Evolutionary conservation across 2,113 vertebrate genomes (phyloP), one percentile per base, ranked within the genome.

Genomic region (Pristiophorus japonicus): DNA sequence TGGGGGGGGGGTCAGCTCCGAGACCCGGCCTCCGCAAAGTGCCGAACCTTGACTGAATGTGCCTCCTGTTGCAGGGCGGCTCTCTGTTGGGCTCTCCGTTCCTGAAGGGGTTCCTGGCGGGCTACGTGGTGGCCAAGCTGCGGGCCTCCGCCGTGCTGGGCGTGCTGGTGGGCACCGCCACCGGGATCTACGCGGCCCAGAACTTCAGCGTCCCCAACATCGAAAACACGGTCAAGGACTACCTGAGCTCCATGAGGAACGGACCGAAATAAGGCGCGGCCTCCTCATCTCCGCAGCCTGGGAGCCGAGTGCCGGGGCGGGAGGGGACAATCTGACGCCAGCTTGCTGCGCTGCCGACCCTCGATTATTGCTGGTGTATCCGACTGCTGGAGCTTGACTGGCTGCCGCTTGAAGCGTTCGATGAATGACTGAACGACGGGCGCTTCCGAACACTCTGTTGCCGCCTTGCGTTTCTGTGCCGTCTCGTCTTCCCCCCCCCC

Each of bases 71-170:
- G 0, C 96, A 99, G 99, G 98, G 98, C 96, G 97, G 97, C 73
- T 98, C 98, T 0, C 95, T 99, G 66, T 96, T 99, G 95, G 98
- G 98, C 34, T 99, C 99, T 0, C 99, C 99, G 0, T 98, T 99
- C 18, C 96, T 99, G 96, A 99, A 99, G 95, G 99, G 99, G 75
- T 99, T 99, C 96, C 96, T 99, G 96, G 99, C 98, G 0, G 99
- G 99, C 1, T 99, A 99, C 96, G 84, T 99, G 94, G 97, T 99
- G 85, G 98, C 99, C 95, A 99, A 98, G 91, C 98, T 99, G 1
- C 98, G 99, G 65, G 98, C 98, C 93, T 99, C 99, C 0, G 98
- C 99, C 0, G 96, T 99, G 62, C 95, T 99, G 96, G 99, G 99
- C 14, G 97, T 99, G 90, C 96, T 98, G 14, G 97, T 98, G 62